These are phyloP conservation scores for Clivina fossor DNA, from an alignment of 2,888 invertebrate species.

Conservation along the genomic window DNA sequence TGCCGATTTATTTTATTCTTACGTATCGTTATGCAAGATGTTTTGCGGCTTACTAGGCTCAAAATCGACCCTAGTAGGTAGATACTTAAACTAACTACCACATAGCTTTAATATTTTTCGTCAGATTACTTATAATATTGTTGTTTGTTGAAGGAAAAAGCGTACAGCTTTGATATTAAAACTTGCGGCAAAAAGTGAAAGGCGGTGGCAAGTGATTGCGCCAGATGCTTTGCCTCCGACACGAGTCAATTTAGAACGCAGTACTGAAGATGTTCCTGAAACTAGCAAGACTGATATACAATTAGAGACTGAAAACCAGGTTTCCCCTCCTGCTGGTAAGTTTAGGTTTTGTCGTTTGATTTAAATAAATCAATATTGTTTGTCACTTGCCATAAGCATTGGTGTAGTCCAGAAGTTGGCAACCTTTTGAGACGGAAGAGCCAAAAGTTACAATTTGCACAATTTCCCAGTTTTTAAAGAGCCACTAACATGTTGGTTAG, in stretches of 20 bases:
- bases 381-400: background rate
- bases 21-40: no score
- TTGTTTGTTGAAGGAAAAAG: conserved; percentile 10
- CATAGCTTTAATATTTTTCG: conserved; percentile 12
- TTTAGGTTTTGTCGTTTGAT: background rate
- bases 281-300: conserved; percentile 16
- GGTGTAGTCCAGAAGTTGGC: no score
- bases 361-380: background rate
- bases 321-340: background rate
- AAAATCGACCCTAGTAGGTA: conserved; percentile 7
- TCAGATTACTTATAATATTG: conserved; percentile 8
- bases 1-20: conserved; percentile 12
- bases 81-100: conserved; percentile 14
- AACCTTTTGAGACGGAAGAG: no score
- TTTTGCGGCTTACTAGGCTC: conserved; percentile 13
- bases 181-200: conserved; percentile 9
- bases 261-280: conserved; percentile 14
- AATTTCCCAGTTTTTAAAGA: no score
- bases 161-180: no score
- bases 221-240: conserved; percentile 11
- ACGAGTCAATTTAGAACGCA: conserved; percentile 4
- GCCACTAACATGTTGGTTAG: no score
- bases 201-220: no score
- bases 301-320: conserved; percentile 11
- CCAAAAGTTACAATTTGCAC: no score